Conservation (phyloP, 2,888 invertebrate species). For the Drosophila mayaguana region DNA sequence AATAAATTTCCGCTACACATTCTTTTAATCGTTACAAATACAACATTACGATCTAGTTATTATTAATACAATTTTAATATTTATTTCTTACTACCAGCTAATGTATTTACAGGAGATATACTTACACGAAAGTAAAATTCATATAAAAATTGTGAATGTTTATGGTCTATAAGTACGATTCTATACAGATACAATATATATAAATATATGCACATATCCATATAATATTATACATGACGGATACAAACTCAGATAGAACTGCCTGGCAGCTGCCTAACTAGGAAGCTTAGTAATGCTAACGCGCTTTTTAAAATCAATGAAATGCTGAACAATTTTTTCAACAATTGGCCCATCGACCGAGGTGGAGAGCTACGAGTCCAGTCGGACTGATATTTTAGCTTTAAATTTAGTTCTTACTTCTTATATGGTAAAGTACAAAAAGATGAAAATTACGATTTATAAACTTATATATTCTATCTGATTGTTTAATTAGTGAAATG, state of each 20-base stretch:
- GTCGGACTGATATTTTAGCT: conserved; percentile 4
- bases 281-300: conserved; percentile 46
- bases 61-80: conserved; percentile 39
- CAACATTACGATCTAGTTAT: conserved; percentile 52
- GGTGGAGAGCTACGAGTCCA: conserved; percentile 8
- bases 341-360: conserved; percentile 11
- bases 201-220: conserved; percentile 20
- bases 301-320: conserved; percentile 15
- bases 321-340: conserved; percentile 28
- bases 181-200: conserved; percentile 32
- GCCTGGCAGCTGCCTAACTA: conserved; percentile 29
- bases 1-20: conserved; percentile 66
- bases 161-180: conserved; percentile 46
- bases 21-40: conserved; percentile 42
- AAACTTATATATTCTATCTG: conserved; percentile 13
- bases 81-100: conserved; percentile 46
- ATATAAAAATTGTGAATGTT: conserved; percentile 59
- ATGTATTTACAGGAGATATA: conserved; percentile 64
- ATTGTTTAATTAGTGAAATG: conserved; percentile 46
- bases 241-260: conserved; percentile 20
- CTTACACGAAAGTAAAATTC: conserved; percentile 69
- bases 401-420: conserved; percentile 22
- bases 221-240: conserved; percentile 43
- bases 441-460: conserved; percentile 37
- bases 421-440: conserved; percentile 52